Percentiles rank a stretch among this genome's conserved stretches.
Evolutionary conservation across 2,888 invertebrate genomes (phyloP).

Genomic region (Macrophya alboannulata): DNA sequence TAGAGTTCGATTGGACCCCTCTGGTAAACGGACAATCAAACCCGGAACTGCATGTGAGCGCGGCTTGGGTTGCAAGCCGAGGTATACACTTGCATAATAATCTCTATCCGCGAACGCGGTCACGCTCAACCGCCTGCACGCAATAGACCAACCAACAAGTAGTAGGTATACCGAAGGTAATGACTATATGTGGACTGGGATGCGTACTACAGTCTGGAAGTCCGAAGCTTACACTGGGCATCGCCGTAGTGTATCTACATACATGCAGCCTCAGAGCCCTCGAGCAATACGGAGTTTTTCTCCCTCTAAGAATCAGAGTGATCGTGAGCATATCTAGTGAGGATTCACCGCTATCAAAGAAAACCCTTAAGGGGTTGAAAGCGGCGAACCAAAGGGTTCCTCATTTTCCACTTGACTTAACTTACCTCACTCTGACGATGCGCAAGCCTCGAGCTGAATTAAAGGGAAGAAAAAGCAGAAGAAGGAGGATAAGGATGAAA

Average conservation of each 20-base stretch:
- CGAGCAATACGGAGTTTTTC: not conserved
- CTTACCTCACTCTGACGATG: not conserved
- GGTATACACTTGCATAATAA: constrained; percentile 69
- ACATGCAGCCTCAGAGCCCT: constrained; percentile 9
- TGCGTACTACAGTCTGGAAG: constrained; percentile 11
- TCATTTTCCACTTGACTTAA: constrained; percentile 13
- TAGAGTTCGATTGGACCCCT: constrained; percentile 56
- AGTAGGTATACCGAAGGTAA: constrained; percentile 30
- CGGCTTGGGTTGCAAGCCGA: constrained; percentile 19
- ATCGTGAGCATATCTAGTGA: not conserved
- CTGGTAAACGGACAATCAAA: constrained; percentile 68
- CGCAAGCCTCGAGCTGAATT: not conserved
- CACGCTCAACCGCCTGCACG: constrained; percentile 61
- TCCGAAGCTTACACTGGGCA: not conserved
- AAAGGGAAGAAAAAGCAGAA: not conserved
- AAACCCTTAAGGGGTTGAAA: not conserved
- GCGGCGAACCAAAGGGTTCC: constrained; percentile 22
- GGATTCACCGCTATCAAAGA: not conserved
- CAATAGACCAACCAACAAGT: constrained; percentile 61
- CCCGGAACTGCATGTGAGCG: constrained; percentile 65
- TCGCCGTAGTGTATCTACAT: not conserved
- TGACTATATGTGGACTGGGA: constrained; percentile 51
- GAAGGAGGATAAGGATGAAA: not conserved
- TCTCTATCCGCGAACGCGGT: constrained; percentile 62
- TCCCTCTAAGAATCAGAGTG: not conserved